Conservation (phyloP, 2,888 invertebrate genomes). For the Axea sp. region DNA sequence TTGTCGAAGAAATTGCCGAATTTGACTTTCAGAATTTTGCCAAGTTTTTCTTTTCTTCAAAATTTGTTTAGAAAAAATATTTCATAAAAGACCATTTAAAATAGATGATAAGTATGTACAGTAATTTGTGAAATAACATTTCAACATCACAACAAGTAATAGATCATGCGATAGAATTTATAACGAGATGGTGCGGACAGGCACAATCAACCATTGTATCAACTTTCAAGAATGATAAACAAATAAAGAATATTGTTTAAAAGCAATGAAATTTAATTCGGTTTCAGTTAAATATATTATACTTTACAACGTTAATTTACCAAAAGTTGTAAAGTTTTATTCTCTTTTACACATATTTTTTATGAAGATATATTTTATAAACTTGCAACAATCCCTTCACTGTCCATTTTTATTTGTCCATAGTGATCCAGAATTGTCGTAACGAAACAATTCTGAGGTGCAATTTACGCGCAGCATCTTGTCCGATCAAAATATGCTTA, state of each 20-base stretch:
- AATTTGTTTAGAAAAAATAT: no score
- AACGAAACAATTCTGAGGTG: constrained; percentile 35
- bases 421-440: background rate
- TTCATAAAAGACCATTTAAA: constrained; percentile 17
- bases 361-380: background rate
- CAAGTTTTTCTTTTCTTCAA: no score
- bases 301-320: no score
- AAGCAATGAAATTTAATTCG: constrained; percentile 20
- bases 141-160: constrained; percentile 29
- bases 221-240: constrained; percentile 2
- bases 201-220: background rate
- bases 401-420: background rate
- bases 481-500: constrained; percentile 35
- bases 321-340: background rate
- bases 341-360: background rate
- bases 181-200: constrained; percentile 27
- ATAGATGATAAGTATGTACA: constrained; percentile 33
- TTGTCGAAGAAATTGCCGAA: no score
- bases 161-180: constrained; percentile 34
- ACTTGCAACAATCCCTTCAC: background rate
- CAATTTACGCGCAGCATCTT: no score
- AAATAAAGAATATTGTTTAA: constrained; percentile 4
- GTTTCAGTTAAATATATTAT: no score
- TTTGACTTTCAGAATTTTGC: no score
- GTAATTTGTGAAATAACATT: constrained; percentile 20